Evolutionary conservation across 2,797 vertebrate species (phyloP).

Genomic region (Fringilla coelebs): DNA sequence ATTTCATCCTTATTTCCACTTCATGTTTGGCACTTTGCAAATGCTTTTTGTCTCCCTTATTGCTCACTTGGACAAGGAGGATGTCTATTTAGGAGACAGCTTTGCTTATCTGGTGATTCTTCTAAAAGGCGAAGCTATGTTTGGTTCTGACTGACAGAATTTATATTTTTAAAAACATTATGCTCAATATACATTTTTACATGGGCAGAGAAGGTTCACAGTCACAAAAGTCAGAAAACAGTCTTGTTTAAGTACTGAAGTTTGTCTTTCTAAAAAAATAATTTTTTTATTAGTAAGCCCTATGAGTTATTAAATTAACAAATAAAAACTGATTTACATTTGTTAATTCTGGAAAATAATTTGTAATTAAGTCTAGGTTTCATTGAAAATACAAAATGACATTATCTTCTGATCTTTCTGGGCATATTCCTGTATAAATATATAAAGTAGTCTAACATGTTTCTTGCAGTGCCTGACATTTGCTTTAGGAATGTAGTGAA

Average conservation of each 20-base stretch:
- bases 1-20: constrained; percentile 30
- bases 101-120: neutral
- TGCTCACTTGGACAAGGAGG: neutral
- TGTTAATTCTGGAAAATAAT: neutral
- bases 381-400: neutral
- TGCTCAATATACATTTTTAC: neutral
- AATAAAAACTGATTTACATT: neutral
- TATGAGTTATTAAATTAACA: neutral
- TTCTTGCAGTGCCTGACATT: neutral
- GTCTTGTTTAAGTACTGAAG: neutral
- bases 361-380: neutral
- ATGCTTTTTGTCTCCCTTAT: neutral
- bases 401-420: neutral
- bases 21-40: neutral
- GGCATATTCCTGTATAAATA: neutral
- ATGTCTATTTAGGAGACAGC: neutral
- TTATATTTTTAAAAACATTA: neutral
- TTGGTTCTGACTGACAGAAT: neutral
- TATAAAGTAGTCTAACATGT: neutral
- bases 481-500: constrained; percentile 22
- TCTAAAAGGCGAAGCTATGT: neutral
- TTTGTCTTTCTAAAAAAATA: neutral
- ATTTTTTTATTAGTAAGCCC: neutral
- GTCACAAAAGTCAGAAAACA: neutral
- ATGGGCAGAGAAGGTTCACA: neutral